phyloP scores from a whole-genome alignment of 1,140 invertebrate genomes.

The Drosophila lacteicornis region DNA sequence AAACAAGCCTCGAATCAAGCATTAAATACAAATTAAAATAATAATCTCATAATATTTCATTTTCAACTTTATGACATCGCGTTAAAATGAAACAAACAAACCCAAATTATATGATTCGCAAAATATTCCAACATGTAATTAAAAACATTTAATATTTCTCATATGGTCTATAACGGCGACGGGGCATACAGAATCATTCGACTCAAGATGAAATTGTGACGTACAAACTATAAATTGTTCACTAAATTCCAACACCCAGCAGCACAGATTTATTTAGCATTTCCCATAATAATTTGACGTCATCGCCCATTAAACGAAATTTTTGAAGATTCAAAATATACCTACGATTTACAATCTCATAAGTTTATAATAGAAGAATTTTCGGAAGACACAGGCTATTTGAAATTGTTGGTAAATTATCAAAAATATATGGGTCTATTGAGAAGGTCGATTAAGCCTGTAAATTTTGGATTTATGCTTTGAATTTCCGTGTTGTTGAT shows the following conservation, averaged over 20 bases:
- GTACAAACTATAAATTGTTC: constrained; percentile 39
- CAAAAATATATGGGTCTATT: constrained; percentile 13
- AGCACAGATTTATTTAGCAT: constrained; percentile 22
- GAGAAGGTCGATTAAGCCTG: neutral
- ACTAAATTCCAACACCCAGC: constrained; percentile 24
- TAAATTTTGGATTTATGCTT: neutral
- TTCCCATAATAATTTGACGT: constrained; percentile 36
- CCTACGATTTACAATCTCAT: constrained; percentile 9
- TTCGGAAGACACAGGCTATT: neutral
- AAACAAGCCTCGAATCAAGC: constrained; percentile 3
- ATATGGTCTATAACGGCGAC: constrained; percentile 33
- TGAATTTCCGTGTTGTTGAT: neutral
- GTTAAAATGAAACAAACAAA: constrained; percentile 21
- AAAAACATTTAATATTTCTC: constrained; percentile 47
- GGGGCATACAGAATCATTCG: constrained; percentile 6
- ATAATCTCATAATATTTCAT: constrained; percentile 37
- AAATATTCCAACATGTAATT: constrained; percentile 43
- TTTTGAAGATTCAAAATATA: constrained; percentile 6
- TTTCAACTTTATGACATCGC: constrained; percentile 29
- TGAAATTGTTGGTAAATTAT: neutral
- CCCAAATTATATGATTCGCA: constrained; percentile 24
- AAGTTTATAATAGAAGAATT: constrained; percentile 11
- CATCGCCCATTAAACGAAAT: constrained; percentile 19
- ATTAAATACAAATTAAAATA: constrained; percentile 37
- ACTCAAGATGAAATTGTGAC: constrained; percentile 38